These are phyloP conservation scores for Anagrus nilaparvatae DNA, from an alignment of 1,140 invertebrate genomes.

Conservation along the genomic window DNA sequence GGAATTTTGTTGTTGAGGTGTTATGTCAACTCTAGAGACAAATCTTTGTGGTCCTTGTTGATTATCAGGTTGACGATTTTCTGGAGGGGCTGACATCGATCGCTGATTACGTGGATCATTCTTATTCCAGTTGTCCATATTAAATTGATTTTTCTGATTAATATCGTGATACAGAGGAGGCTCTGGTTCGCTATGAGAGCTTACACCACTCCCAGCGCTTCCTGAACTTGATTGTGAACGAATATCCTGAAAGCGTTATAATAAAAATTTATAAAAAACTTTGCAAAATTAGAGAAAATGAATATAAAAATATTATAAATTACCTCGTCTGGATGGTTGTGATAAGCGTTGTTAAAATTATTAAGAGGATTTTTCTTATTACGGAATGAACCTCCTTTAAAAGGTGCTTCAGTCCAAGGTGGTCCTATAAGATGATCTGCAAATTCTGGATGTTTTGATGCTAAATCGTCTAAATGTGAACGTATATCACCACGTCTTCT, in stretches of 20 bases:
- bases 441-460: constrained; percentile 49
- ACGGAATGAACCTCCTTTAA: constrained; percentile 21
- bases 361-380: too few relatives aligned
- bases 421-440: constrained; percentile 45
- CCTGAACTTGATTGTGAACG: constrained; percentile 33
- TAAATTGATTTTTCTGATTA: constrained; percentile 25
- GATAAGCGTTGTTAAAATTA: too few relatives aligned
- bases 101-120: constrained; percentile 48
- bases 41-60: constrained; percentile 27
- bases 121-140: constrained; percentile 23
- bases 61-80: constrained; percentile 27
- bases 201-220: constrained; percentile 33
- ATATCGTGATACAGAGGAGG: constrained; percentile 21
- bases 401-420: constrained; percentile 39
- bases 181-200: constrained; percentile 34
- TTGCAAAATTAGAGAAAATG: neutral
- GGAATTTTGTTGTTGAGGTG: constrained; percentile 32
- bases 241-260: constrained; percentile 19
- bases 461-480: constrained; percentile 48
- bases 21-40: constrained; percentile 48
- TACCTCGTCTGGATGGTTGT: constrained; percentile 31
- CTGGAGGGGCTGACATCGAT: constrained; percentile 58
- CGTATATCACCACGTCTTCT: constrained; percentile 43
- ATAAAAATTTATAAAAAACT: neutral
- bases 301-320: neutral